Evolutionary conservation across 2,113 vertebrate species (phyloP).

Genomic region (Oenanthe oenanthe): DNA sequence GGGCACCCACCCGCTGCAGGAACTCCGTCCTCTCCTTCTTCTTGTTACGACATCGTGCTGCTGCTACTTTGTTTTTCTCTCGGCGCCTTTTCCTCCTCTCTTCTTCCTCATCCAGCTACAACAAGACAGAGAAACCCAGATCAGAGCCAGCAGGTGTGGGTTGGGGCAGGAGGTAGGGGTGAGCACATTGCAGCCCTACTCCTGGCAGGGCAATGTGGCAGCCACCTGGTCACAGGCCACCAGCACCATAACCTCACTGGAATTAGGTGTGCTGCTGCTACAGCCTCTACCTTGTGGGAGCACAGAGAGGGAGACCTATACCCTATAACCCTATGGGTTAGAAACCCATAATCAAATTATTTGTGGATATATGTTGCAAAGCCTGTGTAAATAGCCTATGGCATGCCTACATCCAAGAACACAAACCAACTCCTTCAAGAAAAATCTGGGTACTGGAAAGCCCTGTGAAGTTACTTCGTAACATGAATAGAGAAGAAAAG

Average conservation of each 20-base stretch:
- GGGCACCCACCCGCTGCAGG: conserved; percentile 86
- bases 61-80: conserved; percentile 98
- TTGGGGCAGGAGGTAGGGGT: neutral
- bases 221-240: neutral
- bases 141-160: neutral
- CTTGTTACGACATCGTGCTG: conserved; percentile 96
- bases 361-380: neutral
- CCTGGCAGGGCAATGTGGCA: neutral
- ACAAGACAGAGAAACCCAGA: conserved; percentile 2
- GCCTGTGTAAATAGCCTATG: neutral
- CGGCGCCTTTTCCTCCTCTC: conserved; percentile 92
- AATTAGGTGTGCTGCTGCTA: neutral
- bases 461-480: neutral
- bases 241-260: rapidly evolving
- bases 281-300: neutral
- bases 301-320: neutral
- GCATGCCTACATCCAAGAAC: neutral
- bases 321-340: neutral
- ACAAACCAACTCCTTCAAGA: neutral
- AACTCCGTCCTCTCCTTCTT: conserved; percentile 97
- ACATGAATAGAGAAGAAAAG: neutral
- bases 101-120: conserved; percentile 91
- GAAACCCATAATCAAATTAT: neutral
- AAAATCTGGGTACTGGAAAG: neutral
- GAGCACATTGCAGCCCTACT: neutral